phyloP scores from a whole-genome alignment of 2,113 vertebrate genomes.

The Terrapene triunguis region DNA sequence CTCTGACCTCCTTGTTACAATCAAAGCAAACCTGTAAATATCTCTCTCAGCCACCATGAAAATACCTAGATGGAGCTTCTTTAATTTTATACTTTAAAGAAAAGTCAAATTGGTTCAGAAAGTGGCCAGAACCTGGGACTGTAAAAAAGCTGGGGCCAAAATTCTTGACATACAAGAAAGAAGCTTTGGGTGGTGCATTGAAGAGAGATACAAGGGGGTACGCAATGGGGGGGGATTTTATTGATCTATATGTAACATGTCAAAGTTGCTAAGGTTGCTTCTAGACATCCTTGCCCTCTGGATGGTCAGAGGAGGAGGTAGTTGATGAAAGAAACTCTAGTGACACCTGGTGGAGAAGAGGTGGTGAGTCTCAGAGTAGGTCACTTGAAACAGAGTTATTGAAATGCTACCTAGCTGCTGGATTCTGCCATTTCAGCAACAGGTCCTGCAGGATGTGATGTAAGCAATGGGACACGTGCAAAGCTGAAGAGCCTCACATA shows the following conservation, averaged over 20 bases:
- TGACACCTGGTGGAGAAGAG: neutral
- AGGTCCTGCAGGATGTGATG: neutral
- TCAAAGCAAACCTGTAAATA: neutral
- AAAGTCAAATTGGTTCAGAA: conserved; percentile 11
- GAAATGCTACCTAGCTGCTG: neutral
- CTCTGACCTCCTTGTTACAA: conserved; percentile 21
- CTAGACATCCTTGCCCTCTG: neutral
- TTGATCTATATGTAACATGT: neutral
- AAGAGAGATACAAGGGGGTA: neutral
- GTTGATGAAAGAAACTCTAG: neutral
- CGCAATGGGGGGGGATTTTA: neutral
- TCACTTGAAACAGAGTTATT: neutral
- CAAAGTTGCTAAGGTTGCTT: accelerated
- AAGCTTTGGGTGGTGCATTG: neutral
- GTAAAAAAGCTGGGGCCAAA: conserved; percentile 21
- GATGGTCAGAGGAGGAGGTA: neutral
- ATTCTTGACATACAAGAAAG: neutral
- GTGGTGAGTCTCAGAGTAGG: neutral
- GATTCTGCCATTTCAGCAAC: neutral
- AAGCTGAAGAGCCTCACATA: accelerated
- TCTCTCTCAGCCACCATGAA: neutral
- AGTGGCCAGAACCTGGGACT: neutral
- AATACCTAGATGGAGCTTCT: neutral
- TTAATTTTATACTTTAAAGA: neutral
- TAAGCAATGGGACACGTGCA: neutral